phyloP scores from a whole-genome alignment of 2,888 invertebrate species.

The Pseudococcus longispinus region DNA sequence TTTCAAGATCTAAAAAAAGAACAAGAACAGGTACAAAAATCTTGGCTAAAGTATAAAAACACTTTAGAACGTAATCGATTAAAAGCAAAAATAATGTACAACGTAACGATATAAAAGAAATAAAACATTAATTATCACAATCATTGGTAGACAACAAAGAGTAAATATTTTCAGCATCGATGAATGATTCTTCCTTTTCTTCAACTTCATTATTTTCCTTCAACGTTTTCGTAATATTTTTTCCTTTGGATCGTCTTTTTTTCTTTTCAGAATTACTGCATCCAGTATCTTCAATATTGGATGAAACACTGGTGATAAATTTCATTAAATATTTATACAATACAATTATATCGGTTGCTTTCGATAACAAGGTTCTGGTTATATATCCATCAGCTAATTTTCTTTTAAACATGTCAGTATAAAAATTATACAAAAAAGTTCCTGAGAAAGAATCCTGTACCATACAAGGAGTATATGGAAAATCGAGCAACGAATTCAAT shows the following conservation, averaged over 20 bases:
- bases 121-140: background rate
- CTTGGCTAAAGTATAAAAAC: background rate
- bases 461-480: slow-evolving; percentile 68
- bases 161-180: slow-evolving; percentile 48
- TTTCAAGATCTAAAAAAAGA: slow-evolving; percentile 5
- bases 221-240: background rate
- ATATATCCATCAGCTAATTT: slow-evolving; percentile 51
- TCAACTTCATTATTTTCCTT: background rate
- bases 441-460: slow-evolving; percentile 76
- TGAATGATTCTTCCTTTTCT: slow-evolving; percentile 20
- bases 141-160: slow-evolving; percentile 32
- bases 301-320: background rate
- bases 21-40: background rate
- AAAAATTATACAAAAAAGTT: slow-evolving; percentile 78
- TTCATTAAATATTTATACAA: slow-evolving; percentile 39
- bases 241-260: background rate
- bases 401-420: slow-evolving; percentile 54
- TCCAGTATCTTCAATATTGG: background rate
- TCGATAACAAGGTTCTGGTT: slow-evolving; percentile 50
- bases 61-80: background rate
- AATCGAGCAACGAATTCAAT: slow-evolving; percentile 72
- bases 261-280: background rate
- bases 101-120: background rate
- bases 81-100: background rate
- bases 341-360: slow-evolving; percentile 12